Percentiles rank a stretch among this genome's conserved stretches.
These are phyloP conservation scores for Acronicta aceris DNA, from an alignment of 2,888 invertebrate species.

Conservation along the genomic window DNA sequence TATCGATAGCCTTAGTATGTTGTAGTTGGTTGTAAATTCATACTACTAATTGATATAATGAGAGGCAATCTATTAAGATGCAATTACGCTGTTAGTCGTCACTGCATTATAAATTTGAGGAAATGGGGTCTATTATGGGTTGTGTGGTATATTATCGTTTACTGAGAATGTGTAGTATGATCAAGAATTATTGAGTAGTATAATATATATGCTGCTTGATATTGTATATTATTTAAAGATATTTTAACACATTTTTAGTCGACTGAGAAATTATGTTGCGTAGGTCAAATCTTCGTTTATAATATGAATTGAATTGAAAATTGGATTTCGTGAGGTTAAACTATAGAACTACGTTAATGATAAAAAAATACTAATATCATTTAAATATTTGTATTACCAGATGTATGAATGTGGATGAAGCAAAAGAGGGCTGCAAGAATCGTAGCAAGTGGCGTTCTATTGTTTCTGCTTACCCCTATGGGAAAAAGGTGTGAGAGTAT, in stretches of 20 bases:
- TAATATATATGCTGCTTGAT: conserved; percentile 2
- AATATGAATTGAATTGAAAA: too few species aligned
- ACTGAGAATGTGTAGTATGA: conserved; percentile 4
- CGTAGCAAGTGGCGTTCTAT: too few species aligned
- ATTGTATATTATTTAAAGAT: not conserved
- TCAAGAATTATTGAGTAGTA: conserved; percentile 7
- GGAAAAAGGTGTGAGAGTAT: too few species aligned
- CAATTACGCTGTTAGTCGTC: conserved; percentile 40
- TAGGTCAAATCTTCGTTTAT: too few species aligned
- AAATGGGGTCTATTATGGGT: conserved; percentile 21
- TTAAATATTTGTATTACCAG: too few species aligned
- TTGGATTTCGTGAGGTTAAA: too few species aligned
- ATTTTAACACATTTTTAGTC: too few species aligned
- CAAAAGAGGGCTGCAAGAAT: too few species aligned
- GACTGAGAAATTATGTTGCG: not conserved
- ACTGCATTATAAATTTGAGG: conserved; percentile 38
- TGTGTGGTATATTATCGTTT: conserved; percentile 6
- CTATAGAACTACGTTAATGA: too few species aligned
- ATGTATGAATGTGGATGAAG: too few species aligned
- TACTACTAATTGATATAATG: conserved; percentile 52
- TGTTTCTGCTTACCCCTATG: too few species aligned
- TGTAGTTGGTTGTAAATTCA: conserved; percentile 44
- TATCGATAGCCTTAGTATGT: conserved; percentile 50
- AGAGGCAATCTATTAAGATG: conserved; percentile 57
- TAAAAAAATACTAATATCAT: too few species aligned